Percentiles rank a stretch among this genome's conserved stretches.
These are phyloP conservation scores for Tympanuchus pallidicinctus DNA, from an alignment of 2,113 vertebrate species.

Conservation along the genomic window DNA sequence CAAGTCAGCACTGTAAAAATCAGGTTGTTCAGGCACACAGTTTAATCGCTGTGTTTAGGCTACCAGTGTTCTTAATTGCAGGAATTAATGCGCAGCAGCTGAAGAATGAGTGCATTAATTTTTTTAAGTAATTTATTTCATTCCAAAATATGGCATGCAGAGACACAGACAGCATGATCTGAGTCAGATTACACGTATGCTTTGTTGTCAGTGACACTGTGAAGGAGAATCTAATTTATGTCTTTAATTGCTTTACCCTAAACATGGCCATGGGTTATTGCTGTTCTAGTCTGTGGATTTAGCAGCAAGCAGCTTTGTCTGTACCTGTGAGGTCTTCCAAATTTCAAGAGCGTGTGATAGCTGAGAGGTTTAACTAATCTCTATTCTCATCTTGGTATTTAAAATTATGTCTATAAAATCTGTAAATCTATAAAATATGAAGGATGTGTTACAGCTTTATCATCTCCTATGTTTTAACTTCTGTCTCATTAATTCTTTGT, in stretches of 20 bases:
- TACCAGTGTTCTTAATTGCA: constrained; percentile 41
- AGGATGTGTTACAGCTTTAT: background rate
- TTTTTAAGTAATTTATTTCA: constrained; percentile 45
- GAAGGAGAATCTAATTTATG: constrained; percentile 7
- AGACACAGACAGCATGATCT: background rate
- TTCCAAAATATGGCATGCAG: background rate
- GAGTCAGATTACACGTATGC: background rate
- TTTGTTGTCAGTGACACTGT: constrained; percentile 27
- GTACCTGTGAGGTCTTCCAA: background rate
- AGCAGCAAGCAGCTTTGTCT: background rate
- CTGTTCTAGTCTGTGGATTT: background rate
- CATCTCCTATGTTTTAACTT: constrained; percentile 28
- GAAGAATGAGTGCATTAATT: constrained; percentile 49
- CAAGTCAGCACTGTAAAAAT: background rate
- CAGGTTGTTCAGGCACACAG: background rate
- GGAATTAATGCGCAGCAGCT: constrained; percentile 28
- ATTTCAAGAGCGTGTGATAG: background rate
- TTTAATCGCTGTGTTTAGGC: constrained; percentile 34
- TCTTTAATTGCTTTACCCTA: constrained; percentile 24
- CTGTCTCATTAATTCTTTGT: constrained; percentile 20
- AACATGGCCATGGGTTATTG: background rate
- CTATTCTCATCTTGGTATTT: background rate
- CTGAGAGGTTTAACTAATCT: constrained; percentile 15
- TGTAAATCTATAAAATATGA: constrained; percentile 10
- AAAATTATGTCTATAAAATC: constrained; percentile 11